These are phyloP conservation scores for Aphelinus atriplicis DNA, from an alignment of 1,140 invertebrate species.

Conservation along the genomic window DNA sequence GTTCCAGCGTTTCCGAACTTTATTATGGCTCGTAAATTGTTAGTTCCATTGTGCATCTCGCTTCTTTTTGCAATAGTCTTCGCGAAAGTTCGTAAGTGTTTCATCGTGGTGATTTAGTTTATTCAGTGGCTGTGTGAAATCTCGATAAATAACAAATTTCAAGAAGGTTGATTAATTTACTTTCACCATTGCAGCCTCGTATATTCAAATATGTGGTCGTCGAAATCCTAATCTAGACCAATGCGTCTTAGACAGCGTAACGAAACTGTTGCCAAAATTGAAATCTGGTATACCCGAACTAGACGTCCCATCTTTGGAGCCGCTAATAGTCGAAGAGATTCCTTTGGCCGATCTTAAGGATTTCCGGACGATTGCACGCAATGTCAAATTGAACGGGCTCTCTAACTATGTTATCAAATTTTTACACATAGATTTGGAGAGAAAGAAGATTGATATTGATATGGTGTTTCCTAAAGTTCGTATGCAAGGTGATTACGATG, in stretches of 20 bases:
- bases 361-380: slow-evolving; percentile 62
- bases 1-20: no score
- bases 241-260: slow-evolving; percentile 70
- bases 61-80: no score
- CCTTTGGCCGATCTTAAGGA: slow-evolving; percentile 56
- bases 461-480: slow-evolving; percentile 63
- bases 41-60: no score
- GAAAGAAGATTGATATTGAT: slow-evolving; percentile 61
- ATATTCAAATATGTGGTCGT: slow-evolving; percentile 73
- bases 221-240: slow-evolving; percentile 69
- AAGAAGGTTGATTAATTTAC: no score
- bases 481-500: slow-evolving; percentile 68
- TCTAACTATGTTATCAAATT: slow-evolving; percentile 65
- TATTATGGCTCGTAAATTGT: no score
- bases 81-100: no score
- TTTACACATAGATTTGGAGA: slow-evolving; percentile 67
- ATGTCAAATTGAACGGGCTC: slow-evolving; percentile 67
- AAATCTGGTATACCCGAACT: slow-evolving; percentile 72
- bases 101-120: no score
- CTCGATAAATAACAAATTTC: no score
- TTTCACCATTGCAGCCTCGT: slow-evolving; percentile 68
- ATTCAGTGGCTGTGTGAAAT: no score
- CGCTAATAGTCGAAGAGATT: slow-evolving; percentile 68
- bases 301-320: slow-evolving; percentile 71
- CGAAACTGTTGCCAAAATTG: slow-evolving; percentile 65